Percentiles rank a stretch among this genome's conserved stretches.
Conservation (phyloP, 2,888 invertebrate species). For the Entomobrya proxima region DNA sequence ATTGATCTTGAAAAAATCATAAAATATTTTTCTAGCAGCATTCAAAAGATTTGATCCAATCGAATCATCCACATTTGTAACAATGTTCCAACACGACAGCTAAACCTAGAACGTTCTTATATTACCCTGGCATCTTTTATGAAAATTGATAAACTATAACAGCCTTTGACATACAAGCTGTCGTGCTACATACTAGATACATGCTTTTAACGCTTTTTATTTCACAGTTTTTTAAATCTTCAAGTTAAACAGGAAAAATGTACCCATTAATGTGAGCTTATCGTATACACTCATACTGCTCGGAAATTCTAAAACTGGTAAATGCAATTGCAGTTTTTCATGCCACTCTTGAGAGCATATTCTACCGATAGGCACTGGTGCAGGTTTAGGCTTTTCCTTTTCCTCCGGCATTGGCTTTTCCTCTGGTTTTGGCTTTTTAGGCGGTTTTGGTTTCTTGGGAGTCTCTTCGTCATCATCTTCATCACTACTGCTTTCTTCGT, state of each 20-base stretch:
- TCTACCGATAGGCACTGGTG: conserved; percentile 18
- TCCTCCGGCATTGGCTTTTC: background rate
- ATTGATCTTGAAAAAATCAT: too few relatives aligned
- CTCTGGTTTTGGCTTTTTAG: background rate
- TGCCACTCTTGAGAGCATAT: conserved; percentile 26
- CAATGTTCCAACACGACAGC: too few relatives aligned
- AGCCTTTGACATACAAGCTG: too few relatives aligned
- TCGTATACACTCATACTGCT: conserved; percentile 39
- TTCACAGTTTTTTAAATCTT: conserved; percentile 2
- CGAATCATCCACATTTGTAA: too few relatives aligned
- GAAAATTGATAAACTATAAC: too few relatives aligned
- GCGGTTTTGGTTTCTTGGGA: background rate
- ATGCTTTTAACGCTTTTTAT: background rate
- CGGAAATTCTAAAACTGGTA: conserved; percentile 43
- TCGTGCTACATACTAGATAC: background rate
- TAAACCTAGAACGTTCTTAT: too few relatives aligned
- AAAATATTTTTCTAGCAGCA: too few relatives aligned
- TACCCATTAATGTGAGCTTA: conserved; percentile 46
- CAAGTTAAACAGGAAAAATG: conserved; percentile 42
- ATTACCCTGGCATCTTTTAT: too few relatives aligned
- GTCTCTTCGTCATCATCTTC: background rate
- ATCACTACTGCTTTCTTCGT: background rate
- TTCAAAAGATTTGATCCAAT: too few relatives aligned
- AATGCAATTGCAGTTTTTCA: background rate
- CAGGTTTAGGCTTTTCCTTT: too few relatives aligned